A percentile compares a stretch with the other conserved stretches of the same genome.
Evolutionary conservation across 23 tunicate species (phyloP).

Genomic region (Ascidia mentula): DNA sequence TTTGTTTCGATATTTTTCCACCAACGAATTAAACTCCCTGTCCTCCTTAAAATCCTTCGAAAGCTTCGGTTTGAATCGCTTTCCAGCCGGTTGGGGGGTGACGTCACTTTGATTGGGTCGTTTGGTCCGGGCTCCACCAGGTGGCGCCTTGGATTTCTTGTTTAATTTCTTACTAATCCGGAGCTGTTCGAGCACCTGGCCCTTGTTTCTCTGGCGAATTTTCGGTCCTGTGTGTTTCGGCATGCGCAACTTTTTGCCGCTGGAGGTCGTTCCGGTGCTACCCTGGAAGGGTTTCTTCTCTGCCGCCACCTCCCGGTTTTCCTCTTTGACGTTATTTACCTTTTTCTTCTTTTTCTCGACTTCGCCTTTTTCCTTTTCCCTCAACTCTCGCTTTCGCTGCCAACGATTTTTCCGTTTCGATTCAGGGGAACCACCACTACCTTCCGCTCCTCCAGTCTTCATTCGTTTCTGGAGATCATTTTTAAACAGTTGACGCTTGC

Average conservation of each 20-base stretch:
- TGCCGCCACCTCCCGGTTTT: neutral
- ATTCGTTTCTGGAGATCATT: constrained; percentile 30
- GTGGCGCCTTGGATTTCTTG: neutral
- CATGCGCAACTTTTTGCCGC: constrained; percentile 75
- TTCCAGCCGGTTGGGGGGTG: neutral
- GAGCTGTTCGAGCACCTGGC: constrained; percentile 69
- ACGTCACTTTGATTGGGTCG: neutral
- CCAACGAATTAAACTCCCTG: constrained; percentile 57
- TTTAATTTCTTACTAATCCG: constrained; percentile 73
- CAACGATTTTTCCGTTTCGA: neutral
- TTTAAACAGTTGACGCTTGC: constrained; percentile 42
- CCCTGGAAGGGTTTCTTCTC: constrained; percentile 64
- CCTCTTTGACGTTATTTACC: neutral
- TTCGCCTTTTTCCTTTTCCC: constrained; percentile 3
- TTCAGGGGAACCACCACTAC: neutral
- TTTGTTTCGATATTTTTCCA: constrained; percentile 53
- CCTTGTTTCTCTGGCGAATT: constrained; percentile 80
- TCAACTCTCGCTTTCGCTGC: constrained; percentile 5
- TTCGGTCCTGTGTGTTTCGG: constrained; percentile 86
- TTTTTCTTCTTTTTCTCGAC: neutral
- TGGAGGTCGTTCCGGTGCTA: constrained; percentile 41
- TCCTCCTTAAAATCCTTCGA: constrained; percentile 39
- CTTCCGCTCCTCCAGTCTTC: neutral
- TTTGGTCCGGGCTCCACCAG: neutral
- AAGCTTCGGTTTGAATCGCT: neutral